Evolutionary conservation across 37 sponge, comb jelly and placozoan species (phyloP).

Genomic region (Crambe crambe): DNA sequence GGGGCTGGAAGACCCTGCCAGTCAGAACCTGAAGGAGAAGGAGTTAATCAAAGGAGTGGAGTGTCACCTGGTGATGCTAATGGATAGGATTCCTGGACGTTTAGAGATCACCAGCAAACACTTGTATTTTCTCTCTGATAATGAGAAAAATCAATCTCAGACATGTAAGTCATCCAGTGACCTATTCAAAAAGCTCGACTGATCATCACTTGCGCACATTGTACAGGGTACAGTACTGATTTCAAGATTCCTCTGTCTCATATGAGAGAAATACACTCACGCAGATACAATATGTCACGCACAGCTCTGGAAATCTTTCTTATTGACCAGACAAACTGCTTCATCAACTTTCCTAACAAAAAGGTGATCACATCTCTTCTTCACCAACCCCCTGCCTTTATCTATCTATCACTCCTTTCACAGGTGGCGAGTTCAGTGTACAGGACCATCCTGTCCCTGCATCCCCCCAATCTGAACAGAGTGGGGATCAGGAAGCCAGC

Average conservation of each 20-base stretch:
- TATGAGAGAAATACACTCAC: constrained; percentile 87
- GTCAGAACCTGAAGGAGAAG: constrained; percentile 3
- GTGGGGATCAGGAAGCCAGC: constrained; percentile 62
- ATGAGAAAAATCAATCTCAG: constrained; percentile 47
- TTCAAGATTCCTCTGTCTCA: constrained; percentile 68
- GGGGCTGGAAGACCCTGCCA: neutral
- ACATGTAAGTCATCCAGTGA: constrained; percentile 31
- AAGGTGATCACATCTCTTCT: constrained; percentile 38
- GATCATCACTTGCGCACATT: neutral
- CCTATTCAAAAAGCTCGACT: neutral
- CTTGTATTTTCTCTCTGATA: constrained; percentile 80
- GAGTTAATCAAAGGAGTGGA: constrained; percentile 28
- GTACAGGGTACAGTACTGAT: constrained; percentile 61
- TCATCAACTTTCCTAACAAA: constrained; percentile 81
- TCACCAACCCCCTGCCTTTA: neutral
- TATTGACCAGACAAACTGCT: constrained; percentile 94
- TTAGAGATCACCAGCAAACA: constrained; percentile 84
- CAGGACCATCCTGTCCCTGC: constrained; percentile 62
- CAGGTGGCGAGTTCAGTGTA: constrained; percentile 63
- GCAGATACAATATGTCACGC: constrained; percentile 88
- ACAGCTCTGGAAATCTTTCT: constrained; percentile 95
- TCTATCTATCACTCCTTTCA: neutral
- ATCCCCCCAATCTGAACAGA: constrained; percentile 81
- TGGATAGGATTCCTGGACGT: constrained; percentile 73
- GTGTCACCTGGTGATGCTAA: constrained; percentile 78